Conservation (phyloP, 2,797 vertebrate species). For the Silurus lanzhouensis region DNA sequence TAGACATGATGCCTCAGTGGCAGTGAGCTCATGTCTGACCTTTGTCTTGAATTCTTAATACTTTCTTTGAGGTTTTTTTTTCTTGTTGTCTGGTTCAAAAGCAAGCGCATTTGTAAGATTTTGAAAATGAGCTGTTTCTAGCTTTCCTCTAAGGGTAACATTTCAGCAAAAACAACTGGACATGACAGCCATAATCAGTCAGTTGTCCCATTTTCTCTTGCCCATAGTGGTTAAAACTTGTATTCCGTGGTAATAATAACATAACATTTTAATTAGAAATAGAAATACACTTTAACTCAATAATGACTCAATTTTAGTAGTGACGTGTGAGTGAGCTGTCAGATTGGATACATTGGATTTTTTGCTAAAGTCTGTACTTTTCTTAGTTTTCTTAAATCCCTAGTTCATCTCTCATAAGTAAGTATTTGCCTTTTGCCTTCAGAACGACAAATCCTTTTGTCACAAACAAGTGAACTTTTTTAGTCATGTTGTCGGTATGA, state of each 20-base stretch:
- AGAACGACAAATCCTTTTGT: too few relatives aligned
- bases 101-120: neutral
- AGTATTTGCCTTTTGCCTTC: too few relatives aligned
- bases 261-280: too few relatives aligned
- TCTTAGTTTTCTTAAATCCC: too few relatives aligned
- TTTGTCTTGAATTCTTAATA: slow-evolving; percentile 14
- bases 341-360: too few relatives aligned
- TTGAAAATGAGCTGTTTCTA: neutral
- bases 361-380: too few relatives aligned
- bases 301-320: neutral
- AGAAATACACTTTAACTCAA: neutral
- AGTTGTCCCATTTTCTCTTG: neutral
- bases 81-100: slow-evolving; percentile 16
- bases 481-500: too few relatives aligned
- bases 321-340: too few relatives aligned
- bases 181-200: neutral
- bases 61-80: neutral
- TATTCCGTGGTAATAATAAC: neutral
- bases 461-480: too few relatives aligned
- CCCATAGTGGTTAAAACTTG: neutral
- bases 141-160: neutral
- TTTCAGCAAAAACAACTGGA: neutral
- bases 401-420: too few relatives aligned
- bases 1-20: neutral
- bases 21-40: slow-evolving; percentile 24